Evolutionary conservation across 1,140 invertebrate genomes (phyloP), one percentile per base, ranked within the genome.

Genomic region (Platyura marginata): DNA sequence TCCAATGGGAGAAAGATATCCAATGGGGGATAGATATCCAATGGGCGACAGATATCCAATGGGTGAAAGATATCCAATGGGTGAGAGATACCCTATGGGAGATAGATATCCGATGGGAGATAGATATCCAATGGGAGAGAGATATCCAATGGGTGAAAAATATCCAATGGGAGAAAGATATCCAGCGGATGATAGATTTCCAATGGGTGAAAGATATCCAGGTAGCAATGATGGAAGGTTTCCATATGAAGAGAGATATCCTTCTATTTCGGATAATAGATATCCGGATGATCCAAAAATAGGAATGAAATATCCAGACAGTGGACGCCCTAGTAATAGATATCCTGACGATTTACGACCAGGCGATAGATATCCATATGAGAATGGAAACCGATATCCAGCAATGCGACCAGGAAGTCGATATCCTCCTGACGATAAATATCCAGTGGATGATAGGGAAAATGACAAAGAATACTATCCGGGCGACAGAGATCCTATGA

Each of bases 211-310:
- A 35, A 38, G 49, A 19, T 50, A 54, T 49, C 50, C 46, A 32
- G 48, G 45, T 16, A 51, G 48, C 18, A 44, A 45, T 21, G 48
- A 49, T n/a, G 57, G 63, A 43, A 49, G 56, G 23, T 66, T 61
- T 50, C 62, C 63, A 3, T 25, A 44, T 5, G 9, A 19, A 9
- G 21, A 45, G 18, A 6, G 8, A 3, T 19, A 18, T 15, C 40
- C 40, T 11, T 16, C 15, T n/a, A 25, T 2, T 34, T 42, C 61
- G 43, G 66, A 65, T 55, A 60, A 65, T 48, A 65, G 63, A 59
- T 67, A 67, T 60, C 65, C 65, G 4, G 48, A 48, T 42, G 57
- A 59, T 34, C 48, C 25, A 8, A 13, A 13, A 29, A 29, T 29
- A 6, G 25, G 25, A 8, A 13, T 6, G 6, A 6, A 13, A 6